Evolutionary conservation across 2,797 vertebrate genomes (phyloP), one percentile per base, ranked within the genome.

Genomic region (Gorsachius magnificus): DNA sequence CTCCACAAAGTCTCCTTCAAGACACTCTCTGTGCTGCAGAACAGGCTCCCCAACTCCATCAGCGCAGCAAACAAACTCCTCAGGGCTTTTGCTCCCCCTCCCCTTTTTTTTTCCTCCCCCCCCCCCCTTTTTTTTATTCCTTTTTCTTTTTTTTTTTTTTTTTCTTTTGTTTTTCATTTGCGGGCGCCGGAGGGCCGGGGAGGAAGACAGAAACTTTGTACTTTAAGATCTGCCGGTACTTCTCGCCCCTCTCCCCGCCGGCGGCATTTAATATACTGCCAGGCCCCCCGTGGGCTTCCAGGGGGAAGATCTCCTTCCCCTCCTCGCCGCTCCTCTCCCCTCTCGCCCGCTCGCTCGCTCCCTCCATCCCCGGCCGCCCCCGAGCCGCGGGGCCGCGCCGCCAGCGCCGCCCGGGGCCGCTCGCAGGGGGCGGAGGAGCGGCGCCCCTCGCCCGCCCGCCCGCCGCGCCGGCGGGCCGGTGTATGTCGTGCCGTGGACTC

Each of bases 161-260:
- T 11, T 31, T 16, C 22, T 1, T 46, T 87, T 81, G 21, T 46
- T 93, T 63, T 45, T 76, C 33, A 26, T 80, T 87, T 64, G 25
- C 25, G 45, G 25, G 33, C 18, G 65, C 69, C 74, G n/a, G 92
- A 87, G 90, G 75, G 86, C 88, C 31, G 51, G 74, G 94, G 81
- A 58, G 51, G 81, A 68, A 69, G 93, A 90, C 56, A 66, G 72
- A 97, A 97, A 98, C 97, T 98, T 98, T 96, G 86, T 95, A 83
- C 80, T 92, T 74, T 63, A 25, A 79, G 89, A 91, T 46, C 81
- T 61, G 78, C 76, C 33, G 58, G 28, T 51, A 16, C 92, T 61
- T 79, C 79, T 95, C 83, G 43, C 91, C 41, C 38, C 36, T 86
- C 33, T 90, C 65, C 74, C 72, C 45, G 19, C 35, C 84, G 50